Percentiles rank a stretch among this genome's conserved stretches.
Evolutionary conservation across 2,113 vertebrate genomes (phyloP).

Genomic region (Sceloporus tristichus): DNA sequence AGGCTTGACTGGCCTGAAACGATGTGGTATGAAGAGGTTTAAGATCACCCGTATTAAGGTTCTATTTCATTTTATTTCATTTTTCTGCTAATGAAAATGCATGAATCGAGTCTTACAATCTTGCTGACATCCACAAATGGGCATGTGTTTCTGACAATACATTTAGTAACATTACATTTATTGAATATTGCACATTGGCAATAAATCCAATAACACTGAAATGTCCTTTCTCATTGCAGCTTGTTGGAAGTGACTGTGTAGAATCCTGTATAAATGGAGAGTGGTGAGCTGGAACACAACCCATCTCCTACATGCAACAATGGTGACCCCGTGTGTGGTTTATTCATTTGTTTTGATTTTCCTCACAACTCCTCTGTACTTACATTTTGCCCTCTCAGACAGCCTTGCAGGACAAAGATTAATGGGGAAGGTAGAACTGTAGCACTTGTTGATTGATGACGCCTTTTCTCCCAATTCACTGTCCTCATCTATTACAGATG

Average conservation of each 20-base stretch:
- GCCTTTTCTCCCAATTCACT: constrained; percentile 61
- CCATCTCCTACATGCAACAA: neutral
- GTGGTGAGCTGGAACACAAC: neutral
- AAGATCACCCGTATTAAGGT: too few relatives aligned
- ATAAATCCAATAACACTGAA: too few relatives aligned
- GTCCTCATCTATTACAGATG: constrained; percentile 66
- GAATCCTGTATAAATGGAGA: neutral
- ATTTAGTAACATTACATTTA: too few relatives aligned
- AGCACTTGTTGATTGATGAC: constrained; percentile 63
- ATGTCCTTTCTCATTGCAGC: neutral
- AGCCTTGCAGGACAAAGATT: constrained; percentile 58
- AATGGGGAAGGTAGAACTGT: constrained; percentile 54
- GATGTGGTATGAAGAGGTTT: too few relatives aligned
- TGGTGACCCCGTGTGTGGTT: neutral
- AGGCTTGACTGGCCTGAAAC: too few relatives aligned
- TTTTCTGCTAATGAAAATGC: too few relatives aligned
- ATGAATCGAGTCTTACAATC: too few relatives aligned
- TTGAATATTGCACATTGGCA: too few relatives aligned
- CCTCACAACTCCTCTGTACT: neutral
- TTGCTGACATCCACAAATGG: too few relatives aligned
- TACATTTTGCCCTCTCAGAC: constrained; percentile 49
- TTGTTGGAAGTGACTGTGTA: neutral
- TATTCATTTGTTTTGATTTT: constrained; percentile 41
- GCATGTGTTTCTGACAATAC: too few relatives aligned
- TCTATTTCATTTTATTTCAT: too few relatives aligned